Conservation (phyloP, 1,140 invertebrate genomes). For the Drosophila jambulina region DNA sequence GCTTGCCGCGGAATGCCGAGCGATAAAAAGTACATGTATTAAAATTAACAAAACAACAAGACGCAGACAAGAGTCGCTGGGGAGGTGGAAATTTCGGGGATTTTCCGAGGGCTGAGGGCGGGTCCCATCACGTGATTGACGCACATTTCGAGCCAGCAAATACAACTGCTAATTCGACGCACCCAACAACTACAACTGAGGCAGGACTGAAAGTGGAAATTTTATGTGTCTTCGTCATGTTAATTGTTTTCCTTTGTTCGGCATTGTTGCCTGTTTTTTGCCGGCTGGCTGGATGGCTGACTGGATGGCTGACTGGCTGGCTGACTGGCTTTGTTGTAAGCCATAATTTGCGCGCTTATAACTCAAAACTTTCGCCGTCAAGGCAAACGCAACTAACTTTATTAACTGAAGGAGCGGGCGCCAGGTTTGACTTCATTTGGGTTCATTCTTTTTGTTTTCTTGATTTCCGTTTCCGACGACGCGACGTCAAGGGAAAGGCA, state of each 20-base stretch:
- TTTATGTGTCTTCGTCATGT: constrained; percentile 83
- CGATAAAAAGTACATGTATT: constrained; percentile 75
- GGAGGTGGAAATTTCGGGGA: constrained; percentile 14
- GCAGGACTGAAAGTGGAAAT: constrained; percentile 49
- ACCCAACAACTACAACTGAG: constrained; percentile 34
- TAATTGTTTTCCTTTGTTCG: constrained; percentile 74
- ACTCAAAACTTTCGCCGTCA: constrained; percentile 68
- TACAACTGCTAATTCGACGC: constrained; percentile 56
- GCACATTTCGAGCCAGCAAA: constrained; percentile 62
- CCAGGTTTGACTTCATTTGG: constrained; percentile 73
- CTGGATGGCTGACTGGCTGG: constrained; percentile 20
- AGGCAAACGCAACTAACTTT: constrained; percentile 77
- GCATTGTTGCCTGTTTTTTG: constrained; percentile 43
- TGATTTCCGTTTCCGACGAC: constrained; percentile 75
- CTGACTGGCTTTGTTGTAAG: constrained; percentile 64
- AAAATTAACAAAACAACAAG: constrained; percentile 78
- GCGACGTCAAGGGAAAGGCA: constrained; percentile 9
- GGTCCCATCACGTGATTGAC: constrained; percentile 68
- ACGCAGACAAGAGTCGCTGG: constrained; percentile 43
- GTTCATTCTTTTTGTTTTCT: constrained; percentile 80
- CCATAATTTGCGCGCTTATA: constrained; percentile 80
- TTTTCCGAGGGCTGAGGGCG: constrained; percentile 16
- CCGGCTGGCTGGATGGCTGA: constrained; percentile 8
- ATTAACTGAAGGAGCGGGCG: constrained; percentile 64
- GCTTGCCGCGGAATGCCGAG: constrained; percentile 44